Percentiles rank a stretch among this genome's conserved stretches.
Evolutionary conservation across 2,888 invertebrate genomes (phyloP).

Genomic region (Melieria crassipennis): DNA sequence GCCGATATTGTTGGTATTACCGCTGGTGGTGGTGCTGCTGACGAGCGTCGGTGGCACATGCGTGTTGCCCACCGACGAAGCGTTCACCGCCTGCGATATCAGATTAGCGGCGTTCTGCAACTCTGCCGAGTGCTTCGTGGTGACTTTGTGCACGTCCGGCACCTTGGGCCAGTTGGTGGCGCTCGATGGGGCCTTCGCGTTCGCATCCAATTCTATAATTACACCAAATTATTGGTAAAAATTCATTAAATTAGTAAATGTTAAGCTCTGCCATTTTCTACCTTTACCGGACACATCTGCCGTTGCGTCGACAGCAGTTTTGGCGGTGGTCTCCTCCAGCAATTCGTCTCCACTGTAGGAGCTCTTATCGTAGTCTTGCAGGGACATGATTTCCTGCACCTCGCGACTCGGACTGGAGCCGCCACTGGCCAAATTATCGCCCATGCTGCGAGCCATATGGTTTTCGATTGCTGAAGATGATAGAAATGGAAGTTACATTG

Average conservation of each 20-base stretch:
- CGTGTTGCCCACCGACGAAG: constrained; percentile 41
- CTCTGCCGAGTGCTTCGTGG: constrained; percentile 59
- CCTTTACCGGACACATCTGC: constrained; percentile 33
- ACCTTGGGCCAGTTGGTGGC: constrained; percentile 54
- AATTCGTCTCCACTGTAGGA: constrained; percentile 52
- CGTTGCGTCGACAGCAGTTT: constrained; percentile 22
- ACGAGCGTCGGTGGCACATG: constrained; percentile 39
- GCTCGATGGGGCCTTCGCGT: constrained; percentile 38
- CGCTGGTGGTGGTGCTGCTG: constrained; percentile 27
- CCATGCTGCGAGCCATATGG: constrained; percentile 54
- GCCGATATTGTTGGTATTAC: constrained; percentile 31
- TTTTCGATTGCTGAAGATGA: constrained; percentile 51
- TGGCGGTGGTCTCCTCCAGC: constrained; percentile 32
- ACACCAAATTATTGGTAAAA: background rate
- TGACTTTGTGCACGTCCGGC: constrained; percentile 54
- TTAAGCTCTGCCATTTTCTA: constrained; percentile 2
- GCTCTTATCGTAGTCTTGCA: constrained; percentile 67
- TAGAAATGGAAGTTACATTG: background rate
- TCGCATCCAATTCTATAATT: constrained; percentile 41
- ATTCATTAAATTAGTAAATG: background rate
- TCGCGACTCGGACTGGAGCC: constrained; percentile 91
- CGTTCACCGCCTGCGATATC: constrained; percentile 58
- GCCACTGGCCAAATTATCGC: constrained; percentile 72
- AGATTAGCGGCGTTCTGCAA: constrained; percentile 61
- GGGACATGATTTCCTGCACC: constrained; percentile 86